Evolutionary conservation across 2,888 invertebrate species (phyloP).

Genomic region (Thera obeliscata): DNA sequence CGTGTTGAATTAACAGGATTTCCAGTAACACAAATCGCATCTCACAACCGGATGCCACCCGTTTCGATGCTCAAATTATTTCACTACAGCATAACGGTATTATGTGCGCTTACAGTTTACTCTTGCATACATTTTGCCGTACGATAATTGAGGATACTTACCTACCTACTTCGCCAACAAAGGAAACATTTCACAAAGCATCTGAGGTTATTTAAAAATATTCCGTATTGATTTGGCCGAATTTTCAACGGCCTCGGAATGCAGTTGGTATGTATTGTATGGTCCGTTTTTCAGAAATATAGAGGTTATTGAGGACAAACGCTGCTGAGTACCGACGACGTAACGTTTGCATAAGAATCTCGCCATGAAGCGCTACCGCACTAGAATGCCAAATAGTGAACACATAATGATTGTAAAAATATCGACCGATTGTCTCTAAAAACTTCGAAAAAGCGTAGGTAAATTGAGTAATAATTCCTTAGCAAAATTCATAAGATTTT

Average conservation of each 20-base stretch:
- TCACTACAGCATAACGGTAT: constrained; percentile 37
- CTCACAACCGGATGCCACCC: constrained; percentile 28
- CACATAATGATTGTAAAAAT: constrained; percentile 18
- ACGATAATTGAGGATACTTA: constrained; percentile 20
- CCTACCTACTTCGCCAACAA: constrained; percentile 21
- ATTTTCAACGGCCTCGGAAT: constrained; percentile 42
- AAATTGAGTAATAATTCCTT: neutral
- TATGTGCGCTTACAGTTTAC: constrained; percentile 8
- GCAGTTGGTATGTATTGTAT: constrained; percentile 21
- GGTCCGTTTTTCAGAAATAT: constrained; percentile 47
- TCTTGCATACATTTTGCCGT: constrained; percentile 27
- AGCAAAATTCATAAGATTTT: neutral
- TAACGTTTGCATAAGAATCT: constrained; percentile 71
- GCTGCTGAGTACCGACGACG: constrained; percentile 40
- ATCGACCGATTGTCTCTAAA: neutral
- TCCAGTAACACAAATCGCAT: constrained; percentile 28
- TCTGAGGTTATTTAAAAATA: constrained; percentile 29
- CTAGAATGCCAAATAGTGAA: constrained; percentile 58
- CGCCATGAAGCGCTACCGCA: constrained; percentile 46
- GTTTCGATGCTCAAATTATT: constrained; percentile 26
- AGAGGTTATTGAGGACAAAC: constrained; percentile 48
- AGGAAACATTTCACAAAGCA: constrained; percentile 25
- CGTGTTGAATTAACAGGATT: constrained; percentile 21
- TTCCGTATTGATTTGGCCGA: constrained; percentile 33
- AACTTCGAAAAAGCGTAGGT: neutral